phyloP scores from a whole-genome alignment of 2,113 vertebrate genomes.

The Uria aalge region DNA sequence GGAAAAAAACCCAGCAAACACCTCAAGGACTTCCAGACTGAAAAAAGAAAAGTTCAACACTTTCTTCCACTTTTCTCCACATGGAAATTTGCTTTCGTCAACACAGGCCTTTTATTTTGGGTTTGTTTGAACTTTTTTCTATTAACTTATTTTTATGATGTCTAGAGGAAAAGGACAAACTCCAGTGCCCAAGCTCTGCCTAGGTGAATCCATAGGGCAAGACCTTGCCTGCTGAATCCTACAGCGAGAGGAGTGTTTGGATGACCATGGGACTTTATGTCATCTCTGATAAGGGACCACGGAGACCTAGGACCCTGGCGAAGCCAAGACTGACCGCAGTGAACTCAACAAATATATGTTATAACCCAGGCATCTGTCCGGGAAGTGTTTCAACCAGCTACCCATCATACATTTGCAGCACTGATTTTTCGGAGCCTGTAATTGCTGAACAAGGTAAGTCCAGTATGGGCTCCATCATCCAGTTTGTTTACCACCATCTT shows the following conservation, averaged over 20 bases:
- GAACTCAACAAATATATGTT: background rate
- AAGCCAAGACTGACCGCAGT: accelerated
- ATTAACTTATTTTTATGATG: background rate
- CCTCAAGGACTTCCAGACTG: background rate
- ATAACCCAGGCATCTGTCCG: background rate
- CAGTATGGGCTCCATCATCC: background rate
- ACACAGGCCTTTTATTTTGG: background rate
- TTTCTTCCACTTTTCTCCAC: background rate
- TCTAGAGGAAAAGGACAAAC: background rate
- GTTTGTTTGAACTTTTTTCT: background rate
- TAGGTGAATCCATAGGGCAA: background rate
- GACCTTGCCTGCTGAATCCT: background rate
- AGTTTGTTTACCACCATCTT: background rate
- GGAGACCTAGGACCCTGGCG: background rate
- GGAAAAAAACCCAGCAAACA: background rate
- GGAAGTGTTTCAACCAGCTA: background rate
- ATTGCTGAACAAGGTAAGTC: background rate
- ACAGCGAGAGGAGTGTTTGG: background rate
- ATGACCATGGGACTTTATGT: accelerated
- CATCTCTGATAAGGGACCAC: background rate
- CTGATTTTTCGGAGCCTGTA: background rate
- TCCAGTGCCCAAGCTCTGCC: background rate
- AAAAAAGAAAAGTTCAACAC: background rate
- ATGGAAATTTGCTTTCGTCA: background rate
- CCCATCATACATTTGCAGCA: background rate